Base-by-base conservation (phyloP, 1,140 invertebrate species). In the Oscheius sp. region DNA sequence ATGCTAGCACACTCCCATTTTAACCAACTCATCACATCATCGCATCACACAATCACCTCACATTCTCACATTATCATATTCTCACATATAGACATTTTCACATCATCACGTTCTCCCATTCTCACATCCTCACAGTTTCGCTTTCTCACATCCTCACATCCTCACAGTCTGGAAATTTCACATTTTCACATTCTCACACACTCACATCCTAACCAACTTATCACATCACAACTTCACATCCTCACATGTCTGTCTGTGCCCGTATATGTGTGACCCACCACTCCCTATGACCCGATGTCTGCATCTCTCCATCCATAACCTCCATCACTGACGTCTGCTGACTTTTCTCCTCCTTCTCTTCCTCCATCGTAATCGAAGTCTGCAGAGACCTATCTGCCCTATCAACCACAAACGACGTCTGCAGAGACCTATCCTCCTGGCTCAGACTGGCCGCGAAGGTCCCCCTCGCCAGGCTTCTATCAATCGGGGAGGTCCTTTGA, bases 351-450 rank as follows among this genome's bases (percentile, higher is more conserved):
- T 59, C 45, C 32, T 36, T 23, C 36, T 55, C 49, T 32, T 46
- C 2, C 1, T 52, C 1, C 7, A 42, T 71, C 20, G 35, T 58
- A 18, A 71, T 35, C 34, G 52, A 63, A n/a, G n/a, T 63, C 69
- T 18, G 52, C 45, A n/a, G n/a, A n/a, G n/a, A n/a, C n/a, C n/a
- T n/a, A n/a, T n/a, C n/a, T n/a, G n/a, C n/a, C n/a, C n/a, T n/a
- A n/a, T n/a, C n/a, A n/a, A n/a, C n/a, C n/a, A n/a, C n/a, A 46
- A 71, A 36, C 28, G 69, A 63, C 28, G 67, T 68, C 45, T 68
- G 67, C 18, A 68, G 35, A 59, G 49, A 58, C 35, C 55, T 49
- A 59, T 68, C 67, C 35, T 58, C 67, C 67, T 59, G n/a, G 42
- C 36, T 59, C 3, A 2, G n/a, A 42, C 26, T 38, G 29, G 65